Conservation (phyloP, 23 tunicate species). For the Corella eumyota region DNA sequence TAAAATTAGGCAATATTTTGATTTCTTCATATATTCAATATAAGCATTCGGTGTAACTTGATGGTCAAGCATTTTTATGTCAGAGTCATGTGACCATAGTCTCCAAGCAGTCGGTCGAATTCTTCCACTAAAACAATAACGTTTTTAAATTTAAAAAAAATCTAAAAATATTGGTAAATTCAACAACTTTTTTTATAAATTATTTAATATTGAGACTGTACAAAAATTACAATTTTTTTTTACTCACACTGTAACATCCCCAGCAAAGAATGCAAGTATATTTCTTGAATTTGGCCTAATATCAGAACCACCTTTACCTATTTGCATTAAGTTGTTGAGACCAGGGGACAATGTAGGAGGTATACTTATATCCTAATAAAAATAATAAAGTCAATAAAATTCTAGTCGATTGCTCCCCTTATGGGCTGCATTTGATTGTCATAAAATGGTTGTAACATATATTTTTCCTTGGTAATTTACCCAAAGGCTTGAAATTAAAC, state of each 20-base stretch:
- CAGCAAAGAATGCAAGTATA: conserved; percentile 73
- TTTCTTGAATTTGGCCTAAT: conserved; percentile 11
- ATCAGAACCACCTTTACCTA: conserved; percentile 30
- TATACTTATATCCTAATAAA: conserved; percentile 55
- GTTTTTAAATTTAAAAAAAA: neutral
- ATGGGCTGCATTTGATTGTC: no score
- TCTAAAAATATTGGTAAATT: neutral
- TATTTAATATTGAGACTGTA: no score
- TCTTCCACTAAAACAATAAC: conserved; percentile 38
- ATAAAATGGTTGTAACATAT: no score
- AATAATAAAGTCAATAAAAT: no score
- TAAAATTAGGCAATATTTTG: conserved; percentile 64
- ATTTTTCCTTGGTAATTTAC: no score
- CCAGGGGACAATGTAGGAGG: conserved; percentile 42
- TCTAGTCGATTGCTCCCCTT: no score
- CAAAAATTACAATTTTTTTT: neutral
- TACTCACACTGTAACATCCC: conserved; percentile 48
- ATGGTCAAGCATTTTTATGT: conserved; percentile 31
- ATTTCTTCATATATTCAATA: conserved; percentile 33
- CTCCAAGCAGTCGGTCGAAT: conserved; percentile 49
- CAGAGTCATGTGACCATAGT: conserved; percentile 32
- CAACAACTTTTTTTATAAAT: no score
- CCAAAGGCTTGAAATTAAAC: no score
- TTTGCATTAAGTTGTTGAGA: neutral
- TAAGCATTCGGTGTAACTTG: conserved; percentile 11